These are phyloP conservation scores for Aphidius colemani DNA, from an alignment of 2,888 invertebrate genomes.

Conservation along the genomic window DNA sequence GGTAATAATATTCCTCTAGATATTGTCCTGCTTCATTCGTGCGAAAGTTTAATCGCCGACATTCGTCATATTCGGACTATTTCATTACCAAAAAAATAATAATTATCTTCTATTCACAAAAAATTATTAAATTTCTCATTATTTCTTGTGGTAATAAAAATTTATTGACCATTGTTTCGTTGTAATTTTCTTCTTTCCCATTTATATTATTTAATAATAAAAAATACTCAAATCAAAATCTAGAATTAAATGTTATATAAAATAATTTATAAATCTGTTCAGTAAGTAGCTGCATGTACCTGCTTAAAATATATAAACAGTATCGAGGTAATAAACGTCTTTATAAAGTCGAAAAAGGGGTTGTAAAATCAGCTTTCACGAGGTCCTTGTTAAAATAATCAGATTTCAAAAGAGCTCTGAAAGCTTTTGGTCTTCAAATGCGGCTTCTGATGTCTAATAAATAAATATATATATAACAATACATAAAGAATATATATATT, in stretches of 20 bases:
- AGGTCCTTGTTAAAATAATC: conserved; percentile 6
- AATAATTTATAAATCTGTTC: too few species aligned
- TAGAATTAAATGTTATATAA: too few species aligned
- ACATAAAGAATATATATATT: not conserved
- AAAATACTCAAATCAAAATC: too few species aligned
- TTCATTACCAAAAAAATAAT: not conserved
- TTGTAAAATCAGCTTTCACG: too few species aligned
- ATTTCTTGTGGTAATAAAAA: too few species aligned
- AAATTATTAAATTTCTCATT: too few species aligned
- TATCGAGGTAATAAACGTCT: conserved; percentile 18
- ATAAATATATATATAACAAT: conserved; percentile 8
- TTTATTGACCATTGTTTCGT: too few species aligned
- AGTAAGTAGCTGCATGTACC: too few species aligned
- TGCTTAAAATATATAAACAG: not conserved
- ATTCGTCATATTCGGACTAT: conserved; percentile 22
- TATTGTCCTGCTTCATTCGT: conserved; percentile 23
- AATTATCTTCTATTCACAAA: too few species aligned
- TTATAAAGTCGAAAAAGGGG: not conserved
- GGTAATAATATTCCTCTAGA: conserved; percentile 21
- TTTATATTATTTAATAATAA: too few species aligned
- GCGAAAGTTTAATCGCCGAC: conserved; percentile 15
- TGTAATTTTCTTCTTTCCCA: too few species aligned
- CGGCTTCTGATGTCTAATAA: conserved; percentile 13
- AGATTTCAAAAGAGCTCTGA: conserved; percentile 22
- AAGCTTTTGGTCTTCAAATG: conserved; percentile 15